Evolutionary conservation across 2,888 invertebrate genomes (phyloP).

Genomic region (Oscheius sp.): DNA sequence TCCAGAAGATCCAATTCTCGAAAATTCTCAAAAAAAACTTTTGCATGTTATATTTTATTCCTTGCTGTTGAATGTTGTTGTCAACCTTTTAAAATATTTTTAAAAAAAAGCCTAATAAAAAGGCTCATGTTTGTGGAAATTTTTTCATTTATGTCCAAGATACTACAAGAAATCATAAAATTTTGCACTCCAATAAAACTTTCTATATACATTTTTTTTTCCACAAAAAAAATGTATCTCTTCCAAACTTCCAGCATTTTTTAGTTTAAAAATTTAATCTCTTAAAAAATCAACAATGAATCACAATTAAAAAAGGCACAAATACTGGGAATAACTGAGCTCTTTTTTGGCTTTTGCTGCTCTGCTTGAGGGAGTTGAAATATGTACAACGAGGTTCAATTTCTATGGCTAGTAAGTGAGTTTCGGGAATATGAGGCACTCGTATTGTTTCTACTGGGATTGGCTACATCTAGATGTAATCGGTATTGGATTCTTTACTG

Average conservation of each 20-base stretch:
- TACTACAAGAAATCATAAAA: too few species aligned
- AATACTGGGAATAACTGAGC: conserved; percentile 19
- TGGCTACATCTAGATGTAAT: background rate
- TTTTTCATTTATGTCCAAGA: too few species aligned
- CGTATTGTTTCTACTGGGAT: background rate
- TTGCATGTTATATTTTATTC: too few species aligned
- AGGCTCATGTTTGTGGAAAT: too few species aligned
- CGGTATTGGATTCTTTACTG: conserved; percentile 10
- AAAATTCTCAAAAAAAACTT: too few species aligned
- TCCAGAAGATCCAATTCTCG: too few species aligned
- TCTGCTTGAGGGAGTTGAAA: too few species aligned
- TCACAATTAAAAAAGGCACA: conserved; percentile 9
- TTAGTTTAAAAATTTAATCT: background rate
- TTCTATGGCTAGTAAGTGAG: conserved; percentile 10
- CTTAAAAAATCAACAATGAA: background rate
- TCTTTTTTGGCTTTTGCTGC: conserved; percentile 2
- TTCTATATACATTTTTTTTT: background rate
- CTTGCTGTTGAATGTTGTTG: too few species aligned
- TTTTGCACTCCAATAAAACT: too few species aligned
- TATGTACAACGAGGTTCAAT: background rate
- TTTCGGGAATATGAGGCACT: background rate
- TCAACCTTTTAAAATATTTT: too few species aligned
- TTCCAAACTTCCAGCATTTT: too few species aligned
- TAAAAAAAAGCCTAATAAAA: too few species aligned
- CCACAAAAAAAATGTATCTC: background rate